A percentile compares a stretch with the other conserved stretches of the same genome.
Conservation (phyloP, 2,888 invertebrate species). For the Thera britannica region DNA sequence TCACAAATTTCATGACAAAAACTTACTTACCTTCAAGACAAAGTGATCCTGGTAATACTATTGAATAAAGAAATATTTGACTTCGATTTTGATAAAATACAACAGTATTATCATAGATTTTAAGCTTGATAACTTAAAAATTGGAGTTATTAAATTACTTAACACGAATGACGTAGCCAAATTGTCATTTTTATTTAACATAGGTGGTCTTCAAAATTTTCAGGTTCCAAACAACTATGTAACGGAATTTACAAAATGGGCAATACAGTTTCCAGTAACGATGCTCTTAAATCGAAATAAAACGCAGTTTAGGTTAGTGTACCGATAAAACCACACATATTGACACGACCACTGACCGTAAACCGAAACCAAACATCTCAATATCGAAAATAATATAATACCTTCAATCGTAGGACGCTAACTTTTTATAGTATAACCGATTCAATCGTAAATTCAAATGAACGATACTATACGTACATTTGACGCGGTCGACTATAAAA, state of each 20-base stretch:
- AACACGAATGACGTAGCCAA: no score
- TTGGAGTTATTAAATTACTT: no score
- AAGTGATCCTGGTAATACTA: no score
- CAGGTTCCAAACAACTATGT: background rate
- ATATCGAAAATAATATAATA: slow-evolving; percentile 45
- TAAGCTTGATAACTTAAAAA: no score
- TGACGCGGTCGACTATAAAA: slow-evolving; percentile 61
- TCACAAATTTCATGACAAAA: no score
- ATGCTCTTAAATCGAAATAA: slow-evolving; percentile 20
- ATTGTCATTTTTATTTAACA: background rate
- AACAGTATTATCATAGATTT: no score
- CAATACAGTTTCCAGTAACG: slow-evolving; percentile 18
- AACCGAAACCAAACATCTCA: slow-evolving; percentile 43
- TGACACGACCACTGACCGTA: slow-evolving; percentile 37
- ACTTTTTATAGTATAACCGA: slow-evolving; percentile 44
- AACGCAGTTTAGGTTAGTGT: slow-evolving; percentile 22
- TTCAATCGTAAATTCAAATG: slow-evolving; percentile 45
- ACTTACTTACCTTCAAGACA: no score
- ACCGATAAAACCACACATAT: slow-evolving; percentile 36
- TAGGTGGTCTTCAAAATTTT: slow-evolving; percentile 7
- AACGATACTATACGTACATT: slow-evolving; percentile 40
- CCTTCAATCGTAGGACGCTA: slow-evolving; percentile 43
- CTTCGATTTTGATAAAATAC: no score
- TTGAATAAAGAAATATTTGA: no score
- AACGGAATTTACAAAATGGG: slow-evolving; percentile 16